A percentile compares a stretch with the other conserved stretches of the same genome.
Evolutionary conservation across 2,888 invertebrate genomes (phyloP).

Genomic region (Leistus spinibarbis): DNA sequence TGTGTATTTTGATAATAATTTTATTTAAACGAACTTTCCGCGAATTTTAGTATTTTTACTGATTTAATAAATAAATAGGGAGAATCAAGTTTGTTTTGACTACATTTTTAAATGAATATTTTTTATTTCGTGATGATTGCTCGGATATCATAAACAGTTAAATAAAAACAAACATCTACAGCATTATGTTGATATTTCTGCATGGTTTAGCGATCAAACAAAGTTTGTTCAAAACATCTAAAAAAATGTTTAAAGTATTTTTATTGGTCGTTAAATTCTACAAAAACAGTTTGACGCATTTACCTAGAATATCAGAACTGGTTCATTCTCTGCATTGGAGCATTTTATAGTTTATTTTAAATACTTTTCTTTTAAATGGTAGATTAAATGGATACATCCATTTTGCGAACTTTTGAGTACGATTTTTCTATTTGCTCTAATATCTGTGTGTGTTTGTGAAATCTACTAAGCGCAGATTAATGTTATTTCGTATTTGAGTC

Average conservation of each 20-base stretch:
- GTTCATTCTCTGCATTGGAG: not conserved
- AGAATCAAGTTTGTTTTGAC: not conserved
- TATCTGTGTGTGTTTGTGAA: no score
- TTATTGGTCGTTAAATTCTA: not conserved
- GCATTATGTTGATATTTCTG: not conserved
- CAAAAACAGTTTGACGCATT: not conserved
- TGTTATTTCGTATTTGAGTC: no score
- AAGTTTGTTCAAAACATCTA: not conserved
- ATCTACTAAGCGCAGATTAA: no score
- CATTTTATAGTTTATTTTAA: no score
- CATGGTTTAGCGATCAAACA: not conserved
- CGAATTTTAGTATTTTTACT: not conserved
- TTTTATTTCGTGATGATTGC: not conserved
- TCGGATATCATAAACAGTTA: not conserved
- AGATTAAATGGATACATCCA: no score
- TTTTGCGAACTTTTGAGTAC: no score
- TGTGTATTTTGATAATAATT: not conserved
- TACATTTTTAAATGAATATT: not conserved
- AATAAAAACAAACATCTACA: not conserved
- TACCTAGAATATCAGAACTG: not conserved
- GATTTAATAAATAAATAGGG: not conserved
- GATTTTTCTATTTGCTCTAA: no score
- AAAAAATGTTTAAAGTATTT: not conserved
- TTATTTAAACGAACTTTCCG: not conserved
- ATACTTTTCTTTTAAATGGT: no score